A percentile compares a stretch with the other conserved stretches of the same genome.
Evolutionary conservation across 2,797 vertebrate species (phyloP).

Genomic region (Urosaurus nigricauda): DNA sequence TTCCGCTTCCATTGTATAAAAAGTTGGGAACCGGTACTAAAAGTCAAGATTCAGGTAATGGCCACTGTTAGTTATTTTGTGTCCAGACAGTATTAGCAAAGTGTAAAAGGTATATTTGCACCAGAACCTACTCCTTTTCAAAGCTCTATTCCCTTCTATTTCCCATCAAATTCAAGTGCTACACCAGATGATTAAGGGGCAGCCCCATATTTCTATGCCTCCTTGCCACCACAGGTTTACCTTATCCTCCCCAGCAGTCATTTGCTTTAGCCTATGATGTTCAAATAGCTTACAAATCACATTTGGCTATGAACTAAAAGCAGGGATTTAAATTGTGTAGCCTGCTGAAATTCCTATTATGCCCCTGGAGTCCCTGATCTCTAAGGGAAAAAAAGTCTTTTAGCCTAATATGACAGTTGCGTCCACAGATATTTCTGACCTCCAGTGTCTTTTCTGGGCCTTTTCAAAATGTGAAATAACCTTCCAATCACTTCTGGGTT

Average conservation of each 20-base stretch:
- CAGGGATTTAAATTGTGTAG: neutral
- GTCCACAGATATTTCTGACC: neutral
- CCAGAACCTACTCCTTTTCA: neutral
- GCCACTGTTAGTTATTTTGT: rapidly evolving
- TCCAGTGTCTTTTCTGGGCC: too few species aligned
- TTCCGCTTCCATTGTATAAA: conserved; percentile 81
- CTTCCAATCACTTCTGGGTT: too few species aligned
- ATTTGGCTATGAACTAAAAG: neutral
- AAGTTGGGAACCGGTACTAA: conserved; percentile 79
- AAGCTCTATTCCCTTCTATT: neutral
- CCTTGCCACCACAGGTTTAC: neutral
- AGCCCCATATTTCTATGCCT: neutral
- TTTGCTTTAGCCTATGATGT: neutral
- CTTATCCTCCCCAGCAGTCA: neutral
- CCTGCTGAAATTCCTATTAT: too few species aligned
- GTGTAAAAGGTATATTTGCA: neutral
- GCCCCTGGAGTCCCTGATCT: too few species aligned
- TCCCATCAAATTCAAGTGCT: neutral
- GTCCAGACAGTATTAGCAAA: neutral
- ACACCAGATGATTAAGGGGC: neutral
- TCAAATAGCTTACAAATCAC: neutral
- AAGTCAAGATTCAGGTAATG: conserved; percentile 75
- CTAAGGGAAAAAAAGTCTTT: too few species aligned
- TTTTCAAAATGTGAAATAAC: too few species aligned
- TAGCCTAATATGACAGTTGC: too few species aligned